phyloP scores from a whole-genome alignment of 2,797 vertebrate genomes.

The Cichlasoma orientale region DNA sequence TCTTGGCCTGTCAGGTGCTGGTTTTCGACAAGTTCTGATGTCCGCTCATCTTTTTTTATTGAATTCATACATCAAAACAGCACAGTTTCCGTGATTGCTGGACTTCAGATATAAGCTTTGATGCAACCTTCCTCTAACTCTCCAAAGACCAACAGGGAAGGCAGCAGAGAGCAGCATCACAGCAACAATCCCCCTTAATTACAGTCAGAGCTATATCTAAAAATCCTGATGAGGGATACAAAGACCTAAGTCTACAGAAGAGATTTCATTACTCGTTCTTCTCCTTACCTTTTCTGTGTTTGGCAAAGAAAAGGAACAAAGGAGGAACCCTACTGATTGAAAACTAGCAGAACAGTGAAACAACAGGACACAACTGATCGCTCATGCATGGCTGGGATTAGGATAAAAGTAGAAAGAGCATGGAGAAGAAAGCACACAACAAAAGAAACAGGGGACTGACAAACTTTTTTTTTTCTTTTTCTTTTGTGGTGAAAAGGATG shows the following conservation, averaged over 20 bases:
- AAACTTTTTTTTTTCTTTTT: conserved; percentile 96
- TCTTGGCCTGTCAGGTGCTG: conserved; percentile 59
- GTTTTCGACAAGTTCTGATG: conserved; percentile 69
- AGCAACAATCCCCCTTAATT: conserved; percentile 81
- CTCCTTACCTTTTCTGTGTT: conserved; percentile 97
- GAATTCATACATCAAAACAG: conserved; percentile 78
- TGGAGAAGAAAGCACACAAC: conserved; percentile 93
- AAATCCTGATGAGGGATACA: conserved; percentile 84
- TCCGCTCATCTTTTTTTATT: conserved; percentile 70
- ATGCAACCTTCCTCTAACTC: conserved; percentile 72
- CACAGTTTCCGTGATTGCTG: conserved; percentile 61
- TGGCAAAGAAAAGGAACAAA: conserved; percentile 97
- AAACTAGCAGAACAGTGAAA: conserved; percentile 99
- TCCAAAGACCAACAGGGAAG: conserved; percentile 73
- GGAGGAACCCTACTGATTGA: conserved; percentile 93
- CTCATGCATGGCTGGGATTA: conserved; percentile 99
- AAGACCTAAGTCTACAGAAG: conserved; percentile 88
- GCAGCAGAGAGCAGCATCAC: conserved; percentile 74
- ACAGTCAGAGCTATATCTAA: conserved; percentile 80
- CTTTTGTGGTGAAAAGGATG: conserved; percentile 89
- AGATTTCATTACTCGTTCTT: conserved; percentile 91
- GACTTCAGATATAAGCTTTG: conserved; percentile 73
- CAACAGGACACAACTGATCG: conserved; percentile 98
- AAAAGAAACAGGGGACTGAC: conserved; percentile 97
- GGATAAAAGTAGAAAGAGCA: conserved; percentile 97